Conservation (phyloP, 2,888 invertebrate species). For the Nomada ferruginata region DNA sequence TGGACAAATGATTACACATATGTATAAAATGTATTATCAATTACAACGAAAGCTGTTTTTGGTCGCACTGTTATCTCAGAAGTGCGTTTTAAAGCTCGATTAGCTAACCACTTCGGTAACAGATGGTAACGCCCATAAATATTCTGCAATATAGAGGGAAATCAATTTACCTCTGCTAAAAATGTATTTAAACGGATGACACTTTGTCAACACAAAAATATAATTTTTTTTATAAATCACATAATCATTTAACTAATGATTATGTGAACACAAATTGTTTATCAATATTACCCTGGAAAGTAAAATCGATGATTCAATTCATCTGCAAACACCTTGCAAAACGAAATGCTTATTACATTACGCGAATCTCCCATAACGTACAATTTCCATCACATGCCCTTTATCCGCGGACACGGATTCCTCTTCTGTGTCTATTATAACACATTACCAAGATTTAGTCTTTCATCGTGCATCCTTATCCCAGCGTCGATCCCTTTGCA, state of each 20-base stretch:
- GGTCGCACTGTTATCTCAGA: not conserved
- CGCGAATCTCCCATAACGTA: not conserved
- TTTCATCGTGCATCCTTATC: conserved; percentile 35
- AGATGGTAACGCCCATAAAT: not conserved
- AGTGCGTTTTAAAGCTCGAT: conserved; percentile 8
- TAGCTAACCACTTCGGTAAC: conserved; percentile 9
- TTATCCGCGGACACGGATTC: not conserved
- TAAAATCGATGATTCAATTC: not conserved
- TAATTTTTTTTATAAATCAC: too few relatives aligned
- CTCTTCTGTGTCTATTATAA: conserved; percentile 8
- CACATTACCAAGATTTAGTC: conserved; percentile 27
- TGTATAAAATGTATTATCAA: too few relatives aligned
- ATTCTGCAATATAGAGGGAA: not conserved
- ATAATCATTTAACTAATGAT: too few relatives aligned
- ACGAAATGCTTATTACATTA: not conserved
- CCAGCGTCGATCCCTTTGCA: conserved; percentile 31
- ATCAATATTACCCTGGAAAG: not conserved
- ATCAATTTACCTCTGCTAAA: not conserved
- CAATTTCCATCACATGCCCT: not conserved
- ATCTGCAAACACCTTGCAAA: not conserved
- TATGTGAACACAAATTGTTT: not conserved
- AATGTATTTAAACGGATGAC: too few relatives aligned
- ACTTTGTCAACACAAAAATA: too few relatives aligned
- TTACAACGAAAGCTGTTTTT: not conserved
- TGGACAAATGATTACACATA: too few relatives aligned